Evolutionary conservation across 64 coral and sea anemone species (phyloP), one percentile per base, ranked within the genome.

Genomic region (Porites australiensis): DNA sequence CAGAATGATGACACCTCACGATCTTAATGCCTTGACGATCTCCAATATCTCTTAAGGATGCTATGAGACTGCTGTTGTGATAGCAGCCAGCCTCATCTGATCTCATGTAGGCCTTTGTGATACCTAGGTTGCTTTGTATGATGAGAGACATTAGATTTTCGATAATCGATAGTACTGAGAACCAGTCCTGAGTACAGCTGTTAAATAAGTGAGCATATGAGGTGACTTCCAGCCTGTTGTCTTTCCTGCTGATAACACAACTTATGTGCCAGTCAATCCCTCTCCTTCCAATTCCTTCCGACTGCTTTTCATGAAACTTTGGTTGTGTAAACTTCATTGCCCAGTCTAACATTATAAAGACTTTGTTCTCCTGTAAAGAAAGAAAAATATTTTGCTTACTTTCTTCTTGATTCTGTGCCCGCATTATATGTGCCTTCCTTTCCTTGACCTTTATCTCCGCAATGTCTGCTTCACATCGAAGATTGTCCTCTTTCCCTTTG

Each of bases 221-320:
- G 23, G 70, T 22, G n/a, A 71, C n/a, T 71, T 37, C n/a, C n/a
- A 71, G 69, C 18, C 27, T 71, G 3, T 71, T 21, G 10, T 19
- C 86, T 75, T 70, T 59, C 50, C 58, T 88, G 19, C 2, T 15
- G 51, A 66, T 58, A 8, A 79, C 88, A 64, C 73, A 47, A 50
- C 48, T 74, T 74, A 83, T 55, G 54, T 93, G 91, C 63, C 72
- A 87, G 71, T 71, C 77, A 23, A 93, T 93, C 15, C 72, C 91
- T 14, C 82, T 74, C 21, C 88, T 93, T 53, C 13, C 73, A 66
- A 75, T 55, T 64, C 82, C 63, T 23, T 79, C 83, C 13, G 43
- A 23, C 48, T 88, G 72, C 58, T 79, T 87, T 87, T 79, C 91
- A 27, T 70, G 59, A 78, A 77, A 89, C 74, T 79, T 69, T 10